Percentiles rank a stretch among this genome's conserved stretches.
Evolutionary conservation across 1,140 invertebrate genomes (phyloP).

Genomic region (Trypoxylus dichotomus): DNA sequence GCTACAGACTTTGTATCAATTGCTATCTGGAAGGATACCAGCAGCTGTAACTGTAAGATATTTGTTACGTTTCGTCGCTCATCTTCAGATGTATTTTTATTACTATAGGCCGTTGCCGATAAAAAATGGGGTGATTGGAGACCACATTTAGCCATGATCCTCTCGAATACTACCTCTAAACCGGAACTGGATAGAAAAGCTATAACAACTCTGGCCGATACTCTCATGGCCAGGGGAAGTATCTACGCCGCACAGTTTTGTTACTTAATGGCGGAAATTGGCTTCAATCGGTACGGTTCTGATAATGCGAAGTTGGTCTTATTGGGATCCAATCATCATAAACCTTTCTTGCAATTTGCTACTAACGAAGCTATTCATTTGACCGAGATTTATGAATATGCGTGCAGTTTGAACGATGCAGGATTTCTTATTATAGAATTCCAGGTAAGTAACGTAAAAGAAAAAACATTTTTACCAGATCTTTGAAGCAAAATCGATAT

Average conservation of each 20-base stretch:
- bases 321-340: constrained; percentile 71
- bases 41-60: constrained; percentile 75
- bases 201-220: constrained; percentile 78
- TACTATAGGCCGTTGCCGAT: constrained; percentile 72
- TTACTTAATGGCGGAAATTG: constrained; percentile 83
- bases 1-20: constrained; percentile 88
- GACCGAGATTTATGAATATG: constrained; percentile 95
- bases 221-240: constrained; percentile 68
- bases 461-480: not conserved
- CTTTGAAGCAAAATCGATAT: too few relatives aligned
- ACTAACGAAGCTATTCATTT: constrained; percentile 86
- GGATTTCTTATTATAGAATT: constrained; percentile 72
- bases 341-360: constrained; percentile 70
- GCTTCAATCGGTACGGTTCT: constrained; percentile 60
- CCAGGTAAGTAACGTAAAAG: constrained; percentile 56
- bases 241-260: constrained; percentile 91
- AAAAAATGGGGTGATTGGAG: constrained; percentile 94
- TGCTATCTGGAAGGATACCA: constrained; percentile 84
- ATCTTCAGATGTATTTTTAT: constrained; percentile 31
- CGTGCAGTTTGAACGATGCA: constrained; percentile 77
- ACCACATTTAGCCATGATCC: constrained; percentile 91
- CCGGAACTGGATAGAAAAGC: constrained; percentile 82
- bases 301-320: constrained; percentile 71
- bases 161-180: constrained; percentile 81
- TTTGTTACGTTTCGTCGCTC: not conserved